A percentile compares a stretch with the other conserved stretches of the same genome.
These are phyloP conservation scores for Micromesistius poutassou DNA, from an alignment of 2,797 vertebrate species.

Conservation along the genomic window DNA sequence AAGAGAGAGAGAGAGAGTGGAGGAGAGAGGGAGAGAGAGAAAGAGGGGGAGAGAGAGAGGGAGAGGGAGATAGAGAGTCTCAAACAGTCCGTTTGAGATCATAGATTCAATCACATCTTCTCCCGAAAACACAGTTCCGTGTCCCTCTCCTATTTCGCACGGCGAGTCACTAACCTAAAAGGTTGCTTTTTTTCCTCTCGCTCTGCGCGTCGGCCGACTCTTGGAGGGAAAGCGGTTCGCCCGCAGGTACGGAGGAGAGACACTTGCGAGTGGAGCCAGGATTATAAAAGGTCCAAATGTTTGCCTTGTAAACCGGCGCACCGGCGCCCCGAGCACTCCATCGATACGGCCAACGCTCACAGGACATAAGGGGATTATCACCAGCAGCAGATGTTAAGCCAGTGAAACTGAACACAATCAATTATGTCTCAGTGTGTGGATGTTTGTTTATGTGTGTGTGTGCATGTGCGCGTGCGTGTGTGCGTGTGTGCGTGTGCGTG, in stretches of 20 bases:
- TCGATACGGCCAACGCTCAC: conserved; percentile 66
- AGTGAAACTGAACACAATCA: conserved; percentile 68
- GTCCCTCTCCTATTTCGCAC: no score
- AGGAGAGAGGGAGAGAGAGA: no score
- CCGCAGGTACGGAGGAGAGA: conserved; percentile 43
- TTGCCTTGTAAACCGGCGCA: conserved; percentile 63
- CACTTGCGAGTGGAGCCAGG: background rate
- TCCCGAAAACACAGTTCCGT: no score
- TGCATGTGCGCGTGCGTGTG: background rate
- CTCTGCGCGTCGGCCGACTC: background rate
- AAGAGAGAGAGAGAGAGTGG: no score
- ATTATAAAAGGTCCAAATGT: conserved; percentile 44
- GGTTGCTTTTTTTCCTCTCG: background rate
- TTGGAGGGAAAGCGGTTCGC: background rate
- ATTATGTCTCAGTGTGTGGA: conserved; percentile 52
- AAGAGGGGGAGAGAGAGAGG: no score
- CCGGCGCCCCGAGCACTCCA: conserved; percentile 63
- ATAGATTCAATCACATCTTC: no score
- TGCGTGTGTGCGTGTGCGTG: conserved; percentile 9
- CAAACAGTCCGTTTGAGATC: no score
- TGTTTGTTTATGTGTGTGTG: background rate
- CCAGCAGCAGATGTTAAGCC: conserved; percentile 66
- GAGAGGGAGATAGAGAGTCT: no score
- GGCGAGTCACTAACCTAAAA: no score
- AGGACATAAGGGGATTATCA: conserved; percentile 69